Conservation (phyloP, 2,113 vertebrate genomes). For the Xiphophorus maculatus region DNA sequence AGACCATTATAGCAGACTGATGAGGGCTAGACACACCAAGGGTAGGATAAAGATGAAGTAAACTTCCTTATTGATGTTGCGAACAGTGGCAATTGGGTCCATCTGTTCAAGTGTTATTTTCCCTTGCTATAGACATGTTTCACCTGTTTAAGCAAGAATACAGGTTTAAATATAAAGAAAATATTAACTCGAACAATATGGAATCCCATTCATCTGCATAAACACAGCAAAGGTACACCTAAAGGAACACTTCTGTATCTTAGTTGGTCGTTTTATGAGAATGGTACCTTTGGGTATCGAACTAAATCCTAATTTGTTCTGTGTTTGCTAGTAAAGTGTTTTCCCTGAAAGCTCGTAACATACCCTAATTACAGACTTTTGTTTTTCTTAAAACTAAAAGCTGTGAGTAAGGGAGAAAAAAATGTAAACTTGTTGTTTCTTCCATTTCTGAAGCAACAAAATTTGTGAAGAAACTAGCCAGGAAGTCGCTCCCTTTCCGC, state of each 20-base stretch:
- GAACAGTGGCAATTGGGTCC: not conserved
- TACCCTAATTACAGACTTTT: too few species aligned
- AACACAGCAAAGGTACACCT: not conserved
- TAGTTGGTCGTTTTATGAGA: not conserved
- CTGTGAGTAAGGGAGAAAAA: too few species aligned
- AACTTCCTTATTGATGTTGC: slow-evolving; percentile 26
- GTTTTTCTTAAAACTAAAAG: too few species aligned
- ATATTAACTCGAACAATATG: not conserved
- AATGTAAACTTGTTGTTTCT: not conserved
- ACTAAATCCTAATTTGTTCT: too few species aligned
- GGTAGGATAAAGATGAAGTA: slow-evolving; percentile 29
- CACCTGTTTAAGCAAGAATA: not conserved
- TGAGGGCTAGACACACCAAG: slow-evolving; percentile 1
- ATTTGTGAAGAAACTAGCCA: not conserved
- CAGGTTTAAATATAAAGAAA: not conserved
- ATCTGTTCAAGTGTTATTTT: not conserved
- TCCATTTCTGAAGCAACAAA: not conserved
- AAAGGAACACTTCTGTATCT: not conserved
- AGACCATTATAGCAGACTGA: slow-evolving; percentile 9
- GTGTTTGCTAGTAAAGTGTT: too few species aligned
- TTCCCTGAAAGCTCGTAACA: too few species aligned
- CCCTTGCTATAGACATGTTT: not conserved
- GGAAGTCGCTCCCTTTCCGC: not conserved
- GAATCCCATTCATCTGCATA: not conserved
- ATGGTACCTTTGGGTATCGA: not conserved